A percentile compares a stretch with the other conserved stretches of the same genome.
Evolutionary conservation across 1,140 invertebrate genomes (phyloP).

Genomic region (Brachionus plicatilis): DNA sequence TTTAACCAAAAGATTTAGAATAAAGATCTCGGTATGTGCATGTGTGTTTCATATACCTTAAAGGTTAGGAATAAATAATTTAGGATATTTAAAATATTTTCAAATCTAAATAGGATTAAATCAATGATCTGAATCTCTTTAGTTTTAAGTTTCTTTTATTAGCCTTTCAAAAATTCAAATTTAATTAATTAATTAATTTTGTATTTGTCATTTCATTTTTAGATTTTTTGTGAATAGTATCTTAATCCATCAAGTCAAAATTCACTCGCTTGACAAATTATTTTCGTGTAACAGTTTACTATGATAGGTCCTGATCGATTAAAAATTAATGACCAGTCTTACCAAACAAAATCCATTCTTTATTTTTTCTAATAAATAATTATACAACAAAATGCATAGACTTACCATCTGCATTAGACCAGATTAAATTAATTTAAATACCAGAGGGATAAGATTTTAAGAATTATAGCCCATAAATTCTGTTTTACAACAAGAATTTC

Average conservation of each 20-base stretch:
- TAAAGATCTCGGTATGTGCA: background rate
- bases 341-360: too few species aligned
- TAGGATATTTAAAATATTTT: background rate
- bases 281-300: background rate
- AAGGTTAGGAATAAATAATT: background rate
- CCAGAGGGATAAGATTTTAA: background rate
- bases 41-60: background rate
- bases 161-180: background rate
- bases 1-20: slow-evolving; percentile 10
- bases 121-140: slow-evolving; percentile 10
- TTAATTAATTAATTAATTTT: background rate
- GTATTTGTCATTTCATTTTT: background rate
- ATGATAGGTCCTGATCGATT: background rate
- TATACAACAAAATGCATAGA: background rate
- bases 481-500: background rate
- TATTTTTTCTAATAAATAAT: background rate
- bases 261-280: background rate
- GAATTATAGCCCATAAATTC: background rate
- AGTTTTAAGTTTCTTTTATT: background rate
- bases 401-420: background rate
- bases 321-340: background rate
- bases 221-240: background rate
- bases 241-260: background rate
- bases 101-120: background rate
- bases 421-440: background rate